Conservation (phyloP, 2,888 invertebrate genomes). For the Oscheius sp. region DNA sequence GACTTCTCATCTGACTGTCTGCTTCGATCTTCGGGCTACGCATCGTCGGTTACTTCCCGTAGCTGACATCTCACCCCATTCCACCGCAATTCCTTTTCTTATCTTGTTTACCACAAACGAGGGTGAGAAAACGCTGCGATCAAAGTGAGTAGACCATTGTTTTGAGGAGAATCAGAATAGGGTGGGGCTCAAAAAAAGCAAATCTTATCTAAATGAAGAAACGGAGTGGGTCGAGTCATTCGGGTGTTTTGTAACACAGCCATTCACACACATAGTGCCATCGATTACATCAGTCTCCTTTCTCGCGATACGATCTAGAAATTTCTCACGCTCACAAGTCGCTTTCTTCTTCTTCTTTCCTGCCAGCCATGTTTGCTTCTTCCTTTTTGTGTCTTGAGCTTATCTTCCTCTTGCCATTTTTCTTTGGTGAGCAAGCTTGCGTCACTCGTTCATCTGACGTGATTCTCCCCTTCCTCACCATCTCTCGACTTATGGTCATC, state of each 20-base stretch:
- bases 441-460: background rate
- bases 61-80: background rate
- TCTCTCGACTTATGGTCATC: background rate
- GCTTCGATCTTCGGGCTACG: background rate
- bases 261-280: too few relatives aligned
- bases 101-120: slow-evolving; percentile 13
- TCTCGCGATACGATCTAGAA: background rate
- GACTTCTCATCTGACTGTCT: background rate
- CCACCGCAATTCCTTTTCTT: slow-evolving; percentile 4
- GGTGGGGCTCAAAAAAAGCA: too few relatives aligned
- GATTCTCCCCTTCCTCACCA: too few relatives aligned
- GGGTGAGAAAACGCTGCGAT: too few relatives aligned
- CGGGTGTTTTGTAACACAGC: too few relatives aligned
- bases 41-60: background rate
- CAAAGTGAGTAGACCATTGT: too few relatives aligned
- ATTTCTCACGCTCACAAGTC: background rate
- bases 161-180: too few relatives aligned
- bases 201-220: too few relatives aligned
- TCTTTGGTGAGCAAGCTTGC: background rate
- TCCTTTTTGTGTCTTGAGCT: background rate
- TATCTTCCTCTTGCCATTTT: background rate
- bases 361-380: background rate
- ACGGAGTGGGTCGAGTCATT: too few relatives aligned
- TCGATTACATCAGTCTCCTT: background rate
- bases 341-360: background rate